Conservation (phyloP, 2,113 vertebrate species). For the Phalacrocorax pelagicus region DNA sequence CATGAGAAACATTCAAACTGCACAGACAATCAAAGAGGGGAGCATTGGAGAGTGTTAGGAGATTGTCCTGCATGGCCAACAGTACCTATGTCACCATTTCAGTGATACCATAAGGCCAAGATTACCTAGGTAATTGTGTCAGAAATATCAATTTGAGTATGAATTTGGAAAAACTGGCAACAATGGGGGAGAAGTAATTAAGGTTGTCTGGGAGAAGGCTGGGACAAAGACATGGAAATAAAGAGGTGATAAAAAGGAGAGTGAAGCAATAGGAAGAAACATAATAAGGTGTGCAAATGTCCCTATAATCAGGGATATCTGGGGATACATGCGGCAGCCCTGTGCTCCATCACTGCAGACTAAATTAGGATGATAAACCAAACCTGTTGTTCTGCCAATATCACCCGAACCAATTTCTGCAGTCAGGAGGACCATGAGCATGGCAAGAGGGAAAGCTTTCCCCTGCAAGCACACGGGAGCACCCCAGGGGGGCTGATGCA, state of each 20-base stretch:
- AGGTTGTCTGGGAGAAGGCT: not conserved
- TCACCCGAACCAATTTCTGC: not conserved
- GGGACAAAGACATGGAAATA: not conserved
- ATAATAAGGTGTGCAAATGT: not conserved
- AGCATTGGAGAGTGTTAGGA: not conserved
- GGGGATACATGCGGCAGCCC: not conserved
- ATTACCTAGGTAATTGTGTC: not conserved
- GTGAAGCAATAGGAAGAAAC: not conserved
- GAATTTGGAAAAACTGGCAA: not conserved
- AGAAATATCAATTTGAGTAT: not conserved
- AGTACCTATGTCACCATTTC: not conserved
- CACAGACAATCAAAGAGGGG: fast-evolving
- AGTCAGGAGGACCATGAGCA: not conserved
- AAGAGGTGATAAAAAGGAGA: not conserved
- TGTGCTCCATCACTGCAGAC: not conserved
- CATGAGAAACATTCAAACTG: not conserved
- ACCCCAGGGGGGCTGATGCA: not conserved
- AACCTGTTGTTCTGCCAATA: not conserved
- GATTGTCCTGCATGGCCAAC: not conserved
- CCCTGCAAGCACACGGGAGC: not conserved
- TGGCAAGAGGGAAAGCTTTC: not conserved
- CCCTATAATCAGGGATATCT: not conserved
- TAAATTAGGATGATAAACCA: not conserved
- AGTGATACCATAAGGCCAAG: not conserved
- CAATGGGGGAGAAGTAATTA: fast-evolving